Percentiles rank a stretch among this genome's conserved stretches.
phyloP scores from a whole-genome alignment of 1,140 invertebrate species.

The Leptinotarsa lineolata region DNA sequence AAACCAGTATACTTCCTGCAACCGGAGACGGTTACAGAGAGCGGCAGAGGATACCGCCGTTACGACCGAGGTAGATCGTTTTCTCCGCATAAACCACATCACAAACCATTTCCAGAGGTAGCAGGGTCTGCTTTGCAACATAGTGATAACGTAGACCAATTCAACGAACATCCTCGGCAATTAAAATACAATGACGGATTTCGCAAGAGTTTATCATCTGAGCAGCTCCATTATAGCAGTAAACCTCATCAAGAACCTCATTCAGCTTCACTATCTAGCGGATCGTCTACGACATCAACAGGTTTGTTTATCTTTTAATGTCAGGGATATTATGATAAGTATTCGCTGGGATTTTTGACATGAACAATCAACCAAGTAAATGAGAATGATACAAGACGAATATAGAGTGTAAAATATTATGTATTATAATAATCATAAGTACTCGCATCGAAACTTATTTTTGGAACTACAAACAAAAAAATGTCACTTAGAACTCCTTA shows the following conservation, averaged over 20 bases:
- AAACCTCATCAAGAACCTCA: slow-evolving; percentile 32
- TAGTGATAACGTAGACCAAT: not conserved
- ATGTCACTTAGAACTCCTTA: too few relatives aligned
- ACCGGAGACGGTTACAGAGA: slow-evolving; percentile 33
- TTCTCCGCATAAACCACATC: slow-evolving; percentile 34
- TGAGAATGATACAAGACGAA: too few relatives aligned
- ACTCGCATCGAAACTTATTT: too few relatives aligned
- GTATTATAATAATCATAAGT: too few relatives aligned
- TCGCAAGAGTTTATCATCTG: slow-evolving; percentile 52
- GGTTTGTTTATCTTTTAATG: slow-evolving; percentile 31
- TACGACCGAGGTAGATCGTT: slow-evolving; percentile 41
- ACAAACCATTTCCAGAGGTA: not conserved
- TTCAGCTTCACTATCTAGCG: slow-evolving; percentile 41
- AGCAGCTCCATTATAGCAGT: slow-evolving; percentile 44
- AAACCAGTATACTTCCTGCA: slow-evolving; percentile 48
- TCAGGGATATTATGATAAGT: too few relatives aligned
- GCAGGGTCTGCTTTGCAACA: not conserved
- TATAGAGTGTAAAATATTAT: too few relatives aligned
- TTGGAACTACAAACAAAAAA: too few relatives aligned
- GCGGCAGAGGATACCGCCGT: slow-evolving; percentile 26
- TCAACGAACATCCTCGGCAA: not conserved
- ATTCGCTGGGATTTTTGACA: too few relatives aligned
- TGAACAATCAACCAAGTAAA: too few relatives aligned
- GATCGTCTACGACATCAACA: slow-evolving; percentile 48
- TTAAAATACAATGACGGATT: slow-evolving; percentile 33